phyloP scores from a whole-genome alignment of 2,888 invertebrate genomes.

The Microctonus aethiopoides region DNA sequence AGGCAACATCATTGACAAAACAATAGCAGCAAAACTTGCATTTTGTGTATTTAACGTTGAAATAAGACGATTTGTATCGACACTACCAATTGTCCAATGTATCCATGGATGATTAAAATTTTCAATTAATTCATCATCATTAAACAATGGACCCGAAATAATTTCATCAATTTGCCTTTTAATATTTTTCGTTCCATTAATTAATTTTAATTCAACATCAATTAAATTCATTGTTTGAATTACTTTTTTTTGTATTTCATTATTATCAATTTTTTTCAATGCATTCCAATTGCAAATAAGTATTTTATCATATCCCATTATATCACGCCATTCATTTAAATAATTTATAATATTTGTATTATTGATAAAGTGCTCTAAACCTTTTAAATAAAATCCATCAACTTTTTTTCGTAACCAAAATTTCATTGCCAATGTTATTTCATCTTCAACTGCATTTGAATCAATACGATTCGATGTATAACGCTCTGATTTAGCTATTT shows the following conservation, averaged over 20 bases:
- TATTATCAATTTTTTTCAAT: slow-evolving; percentile 67
- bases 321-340: slow-evolving; percentile 77
- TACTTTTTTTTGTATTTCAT: slow-evolving; percentile 71
- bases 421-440: slow-evolving; percentile 72
- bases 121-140: slow-evolving; percentile 62
- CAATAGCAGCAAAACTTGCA: slow-evolving; percentile 75
- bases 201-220: slow-evolving; percentile 75
- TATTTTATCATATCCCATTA: slow-evolving; percentile 73
- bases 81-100: slow-evolving; percentile 81
- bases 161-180: slow-evolving; percentile 72
- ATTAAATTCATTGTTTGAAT: slow-evolving; percentile 77
- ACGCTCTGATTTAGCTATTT: slow-evolving; percentile 37
- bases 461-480: slow-evolving; percentile 36
- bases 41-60: slow-evolving; percentile 69
- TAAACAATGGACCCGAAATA: slow-evolving; percentile 72
- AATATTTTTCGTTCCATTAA: slow-evolving; percentile 71
- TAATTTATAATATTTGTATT: slow-evolving; percentile 72
- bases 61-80: slow-evolving; percentile 73
- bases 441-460: slow-evolving; percentile 35
- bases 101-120: slow-evolving; percentile 77
- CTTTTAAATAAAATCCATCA: slow-evolving; percentile 91
- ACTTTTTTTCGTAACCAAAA: slow-evolving; percentile 82
- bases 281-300: slow-evolving; percentile 76
- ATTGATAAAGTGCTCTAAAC: slow-evolving; percentile 75
- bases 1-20: slow-evolving; percentile 85